These are phyloP conservation scores for Andrena flavipes DNA, from an alignment of 2,888 invertebrate genomes.

Conservation along the genomic window DNA sequence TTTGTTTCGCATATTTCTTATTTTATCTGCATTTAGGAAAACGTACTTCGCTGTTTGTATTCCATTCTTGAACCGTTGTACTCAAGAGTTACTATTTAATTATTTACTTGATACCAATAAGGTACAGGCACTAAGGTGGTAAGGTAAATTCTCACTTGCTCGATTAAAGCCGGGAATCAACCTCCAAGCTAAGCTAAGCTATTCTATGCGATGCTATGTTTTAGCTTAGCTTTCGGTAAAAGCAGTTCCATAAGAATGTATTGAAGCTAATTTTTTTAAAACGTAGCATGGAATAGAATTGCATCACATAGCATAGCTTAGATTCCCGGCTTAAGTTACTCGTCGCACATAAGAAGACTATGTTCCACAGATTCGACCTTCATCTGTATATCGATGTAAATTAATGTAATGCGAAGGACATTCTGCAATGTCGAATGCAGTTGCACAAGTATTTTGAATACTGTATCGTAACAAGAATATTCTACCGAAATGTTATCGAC, in stretches of 20 bases:
- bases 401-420: constrained; percentile 16
- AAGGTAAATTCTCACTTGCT: background rate
- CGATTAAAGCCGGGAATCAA: background rate
- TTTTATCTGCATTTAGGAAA: background rate
- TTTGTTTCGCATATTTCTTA: background rate
- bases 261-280: too few relatives aligned
- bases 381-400: constrained; percentile 38
- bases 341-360: constrained; percentile 14
- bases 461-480: constrained; percentile 12
- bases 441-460: constrained; percentile 10
- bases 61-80: constrained; percentile 18
- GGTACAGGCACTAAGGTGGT: too few relatives aligned
- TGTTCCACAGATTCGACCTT: constrained; percentile 30
- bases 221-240: too few relatives aligned
- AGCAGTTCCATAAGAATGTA: too few relatives aligned
- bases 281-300: too few relatives aligned
- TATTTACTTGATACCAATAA: too few relatives aligned
- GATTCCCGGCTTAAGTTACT: background rate
- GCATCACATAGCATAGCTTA: too few relatives aligned
- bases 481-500: background rate
- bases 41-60: constrained; percentile 6
- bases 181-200: too few relatives aligned
- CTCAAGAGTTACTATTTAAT: background rate
- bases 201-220: too few relatives aligned
- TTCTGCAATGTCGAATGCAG: constrained; percentile 14